A percentile compares a stretch with the other conserved stretches of the same genome.
Evolutionary conservation across 2,797 vertebrate species (phyloP).

Genomic region (Gymnothorax javanicus): DNA sequence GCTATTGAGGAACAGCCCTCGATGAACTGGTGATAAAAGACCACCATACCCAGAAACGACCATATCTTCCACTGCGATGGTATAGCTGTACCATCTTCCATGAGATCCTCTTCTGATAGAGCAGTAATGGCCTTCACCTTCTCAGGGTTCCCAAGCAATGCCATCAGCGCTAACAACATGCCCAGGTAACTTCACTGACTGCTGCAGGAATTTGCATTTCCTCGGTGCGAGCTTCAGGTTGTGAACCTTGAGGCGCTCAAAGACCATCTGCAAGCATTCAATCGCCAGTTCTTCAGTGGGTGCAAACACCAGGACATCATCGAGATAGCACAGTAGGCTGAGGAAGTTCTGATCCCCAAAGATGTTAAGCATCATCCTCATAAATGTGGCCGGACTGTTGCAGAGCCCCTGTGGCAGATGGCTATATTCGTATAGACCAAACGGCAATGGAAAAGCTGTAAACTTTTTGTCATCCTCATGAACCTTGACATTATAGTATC

Average conservation of each 20-base stretch:
- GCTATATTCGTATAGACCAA: slow-evolving; percentile 43
- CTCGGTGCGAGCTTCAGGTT: slow-evolving; percentile 37
- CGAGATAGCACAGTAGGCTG: slow-evolving; percentile 33
- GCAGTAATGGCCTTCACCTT: slow-evolving; percentile 15
- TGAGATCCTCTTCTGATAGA: not conserved
- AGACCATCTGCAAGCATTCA: slow-evolving; percentile 37
- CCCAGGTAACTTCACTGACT: not conserved
- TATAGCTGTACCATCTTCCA: not conserved
- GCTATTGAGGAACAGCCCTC: slow-evolving; percentile 11
- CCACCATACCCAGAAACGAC: slow-evolving; percentile 18
- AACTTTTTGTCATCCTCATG: slow-evolving; percentile 40
- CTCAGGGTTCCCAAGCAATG: slow-evolving; percentile 8
- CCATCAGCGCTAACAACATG: slow-evolving; percentile 13
- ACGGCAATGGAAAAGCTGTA: slow-evolving; percentile 25
- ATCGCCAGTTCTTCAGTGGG: slow-evolving; percentile 18
- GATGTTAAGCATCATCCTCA: slow-evolving; percentile 44
- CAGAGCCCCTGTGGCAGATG: slow-evolving; percentile 27
- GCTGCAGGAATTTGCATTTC: slow-evolving; percentile 12
- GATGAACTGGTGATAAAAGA: slow-evolving; percentile 26
- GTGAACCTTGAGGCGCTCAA: slow-evolving; percentile 13
- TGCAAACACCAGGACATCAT: slow-evolving; percentile 23
- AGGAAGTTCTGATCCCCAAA: slow-evolving; percentile 44
- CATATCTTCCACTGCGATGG: slow-evolving; percentile 9
- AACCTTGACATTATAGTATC: slow-evolving; percentile 36
- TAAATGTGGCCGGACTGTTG: slow-evolving; percentile 37